A percentile compares a stretch with the other conserved stretches of the same genome.
These are phyloP conservation scores for Metalampra italica DNA, from an alignment of 2,888 invertebrate genomes.

Conservation along the genomic window DNA sequence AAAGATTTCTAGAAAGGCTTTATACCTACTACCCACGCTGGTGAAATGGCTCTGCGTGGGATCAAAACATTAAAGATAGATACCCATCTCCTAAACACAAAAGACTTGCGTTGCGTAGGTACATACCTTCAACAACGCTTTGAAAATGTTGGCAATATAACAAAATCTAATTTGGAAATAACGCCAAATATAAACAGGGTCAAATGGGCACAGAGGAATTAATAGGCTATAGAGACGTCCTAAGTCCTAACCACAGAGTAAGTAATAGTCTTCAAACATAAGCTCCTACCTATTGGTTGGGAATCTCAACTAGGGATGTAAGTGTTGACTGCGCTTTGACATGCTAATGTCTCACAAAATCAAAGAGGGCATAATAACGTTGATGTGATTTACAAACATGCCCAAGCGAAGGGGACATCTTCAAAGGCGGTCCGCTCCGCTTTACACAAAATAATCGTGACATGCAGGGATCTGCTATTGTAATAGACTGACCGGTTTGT, in stretches of 20 bases:
- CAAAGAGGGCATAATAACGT: slow-evolving; percentile 9
- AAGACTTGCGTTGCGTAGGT: background rate
- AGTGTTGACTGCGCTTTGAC: slow-evolving; percentile 15
- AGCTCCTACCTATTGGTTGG: background rate
- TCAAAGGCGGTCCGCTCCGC: background rate
- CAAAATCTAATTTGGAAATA: too few relatives aligned
- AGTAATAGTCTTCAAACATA: too few relatives aligned
- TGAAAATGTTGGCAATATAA: too few relatives aligned
- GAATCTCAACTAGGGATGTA: too few relatives aligned
- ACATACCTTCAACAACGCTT: background rate
- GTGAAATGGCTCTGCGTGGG: slow-evolving; percentile 11
- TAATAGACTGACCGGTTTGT: slow-evolving; percentile 35
- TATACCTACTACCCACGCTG: slow-evolving; percentile 3
- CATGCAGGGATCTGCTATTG: slow-evolving; percentile 17
- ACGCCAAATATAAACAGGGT: too few relatives aligned
- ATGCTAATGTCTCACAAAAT: slow-evolving; percentile 17
- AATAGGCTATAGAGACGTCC: background rate
- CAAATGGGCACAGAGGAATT: too few relatives aligned
- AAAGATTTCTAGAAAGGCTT: too few relatives aligned
- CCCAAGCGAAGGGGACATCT: slow-evolving; percentile 2
- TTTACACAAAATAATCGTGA: background rate
- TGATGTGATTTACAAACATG: slow-evolving; percentile 13
- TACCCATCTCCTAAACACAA: slow-evolving; percentile 2
- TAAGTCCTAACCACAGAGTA: too few relatives aligned
- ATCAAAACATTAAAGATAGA: slow-evolving; percentile 7